Percentiles rank a stretch among this genome's conserved stretches.
Evolutionary conservation across 2,113 vertebrate genomes (phyloP).

Genomic region (Pan troglodytes): NHGRI_mPanTro3-v2.1_pri NC_086015.1:129698001-129698500

Average conservation of each 20-base stretch:
- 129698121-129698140: neutral
- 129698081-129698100: neutral
- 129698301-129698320: neutral
- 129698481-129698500: neutral
- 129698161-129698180: neutral
- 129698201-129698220: neutral
- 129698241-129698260: neutral
- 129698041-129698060: neutral
- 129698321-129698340: neutral
- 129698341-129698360: neutral
- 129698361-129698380: neutral
- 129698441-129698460: neutral
- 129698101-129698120: neutral
- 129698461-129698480: neutral
- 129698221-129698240: neutral
- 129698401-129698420: neutral
- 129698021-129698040: neutral
- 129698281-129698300: neutral
- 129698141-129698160: fast-evolving
- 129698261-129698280: neutral
- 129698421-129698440: neutral
- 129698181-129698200: neutral
- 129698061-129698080: neutral
- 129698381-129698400: neutral
- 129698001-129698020: neutral